Base-by-base conservation (phyloP, 2,888 invertebrate species). In the Prionchulus punctatus region DNA sequence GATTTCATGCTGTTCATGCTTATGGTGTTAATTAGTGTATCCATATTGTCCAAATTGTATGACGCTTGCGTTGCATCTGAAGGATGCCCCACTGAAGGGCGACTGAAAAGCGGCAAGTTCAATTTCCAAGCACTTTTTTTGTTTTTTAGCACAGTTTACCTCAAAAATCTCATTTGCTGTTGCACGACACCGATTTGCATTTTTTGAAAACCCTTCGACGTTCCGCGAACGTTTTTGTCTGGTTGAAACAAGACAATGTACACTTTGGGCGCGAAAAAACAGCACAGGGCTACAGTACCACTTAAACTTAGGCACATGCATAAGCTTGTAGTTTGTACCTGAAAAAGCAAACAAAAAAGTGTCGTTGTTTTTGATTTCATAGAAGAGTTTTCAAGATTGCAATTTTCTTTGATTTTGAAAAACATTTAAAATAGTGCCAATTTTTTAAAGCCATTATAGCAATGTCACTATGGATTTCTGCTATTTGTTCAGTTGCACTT, bases 231-330 rank as follows among this genome's bases (percentile, higher is more conserved):
- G 68, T 85, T 85, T 70, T 85, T 85, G 71, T 83, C 82, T 0
- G 85, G 84, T 70, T 84, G 84, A 67, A 82, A 83, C 15, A 85
- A 73, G 18, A 84, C 82, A 61, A 85, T 79, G 72, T 85, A 84
- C 26, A 85, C 79, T 72, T 84, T 84, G 1, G 84, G 84, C 1
- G 81, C 80, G 70, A 84, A 83, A 43, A 84, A 76, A 65, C 84
- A 85, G 54, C 81, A 79, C 26, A 85, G 76, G 1, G 82, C 81
- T 7, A 84, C 84, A 0, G 82, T 81, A 49, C 84, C 84, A 65
- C 83, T 83, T 63, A 85, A 79, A 66, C 81, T 83, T 60, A 84
- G 78, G 67, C 83, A 83, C 80, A 84, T 83, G 67, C 83, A 82
- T 68, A 85, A 76, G 53, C 82, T 82, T 36, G 83, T 82, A 60